Conservation (phyloP, 1,140 invertebrate genomes). For the Megalopta genalis region DNA sequence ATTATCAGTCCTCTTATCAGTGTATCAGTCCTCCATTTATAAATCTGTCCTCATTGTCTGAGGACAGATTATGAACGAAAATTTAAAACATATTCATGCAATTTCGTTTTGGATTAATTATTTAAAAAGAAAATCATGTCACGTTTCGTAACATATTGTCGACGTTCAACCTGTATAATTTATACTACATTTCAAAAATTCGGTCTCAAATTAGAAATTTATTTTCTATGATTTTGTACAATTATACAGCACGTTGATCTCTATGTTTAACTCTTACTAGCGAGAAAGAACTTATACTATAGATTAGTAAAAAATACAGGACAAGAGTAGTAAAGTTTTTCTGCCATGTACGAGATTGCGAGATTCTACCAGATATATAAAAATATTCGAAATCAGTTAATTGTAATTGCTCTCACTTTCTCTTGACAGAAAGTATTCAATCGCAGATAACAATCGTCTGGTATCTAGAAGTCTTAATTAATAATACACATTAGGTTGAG, state of each 20-base stretch:
- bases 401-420: not conserved
- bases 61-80: too few species aligned
- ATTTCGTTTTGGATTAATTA: constrained; percentile 2
- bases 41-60: too few species aligned
- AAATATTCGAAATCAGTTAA: constrained; percentile 24
- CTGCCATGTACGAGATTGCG: not conserved
- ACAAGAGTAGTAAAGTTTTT: not conserved
- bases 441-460: too few species aligned
- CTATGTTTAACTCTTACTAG: not conserved
- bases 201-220: not conserved
- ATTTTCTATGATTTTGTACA: not conserved
- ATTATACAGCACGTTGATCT: not conserved
- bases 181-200: not conserved
- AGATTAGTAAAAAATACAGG: constrained; percentile 32
- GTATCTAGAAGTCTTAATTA: too few species aligned
- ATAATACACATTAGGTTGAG: too few species aligned
- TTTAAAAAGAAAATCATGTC: constrained; percentile 13
- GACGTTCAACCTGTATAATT: not conserved
- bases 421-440: too few species aligned
- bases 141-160: not conserved
- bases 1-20: not conserved
- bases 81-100: not conserved
- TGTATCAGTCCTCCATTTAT: too few species aligned
- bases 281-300: not conserved
- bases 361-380: constrained; percentile 20